Evolutionary conservation across 2,797 vertebrate genomes (phyloP), one percentile per base, ranked within the genome.

Genomic region (Notolepis coatsorum): DNA sequence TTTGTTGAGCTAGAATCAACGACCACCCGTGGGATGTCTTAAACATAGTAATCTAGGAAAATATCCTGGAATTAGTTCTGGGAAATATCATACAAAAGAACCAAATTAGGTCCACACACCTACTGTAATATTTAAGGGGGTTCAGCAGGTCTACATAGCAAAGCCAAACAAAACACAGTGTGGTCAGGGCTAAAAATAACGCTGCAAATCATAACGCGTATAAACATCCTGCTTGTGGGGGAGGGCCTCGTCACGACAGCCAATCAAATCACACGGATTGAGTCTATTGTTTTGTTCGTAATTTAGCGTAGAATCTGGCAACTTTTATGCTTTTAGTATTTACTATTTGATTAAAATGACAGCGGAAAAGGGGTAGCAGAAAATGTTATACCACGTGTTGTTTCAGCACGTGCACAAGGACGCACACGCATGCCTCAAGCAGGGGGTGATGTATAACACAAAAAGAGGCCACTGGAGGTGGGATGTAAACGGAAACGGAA

Each of bases 11-110:
- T 75, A 82, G 68, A 84, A 75, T 79, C 80, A 89, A 84, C 84
- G 89, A 73, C 89, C 88, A 91, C 91, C 91, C 84, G 79, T 77
- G 71, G 72, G 82, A 81, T 78, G 84, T 83, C 87, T 85, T 68
- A 84, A 79, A 80, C 69, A 84, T 20, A 21, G 65, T 75, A 60
- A 87, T 85, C 83, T 77, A 72, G 43, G 82, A 88, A 86, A 85
- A 84, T 84, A 89, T 85, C 82, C 86, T 80, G 71, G 81, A 90
- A 84, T 89, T 88, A 91, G 73, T 62, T 38, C 46, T 63, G 56
- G 75, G 65, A 85, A 85, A 89, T 73, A 85, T 74, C 74, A 68
- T 72, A 58, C 85, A 57, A 79, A 80, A 62, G 65, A 51, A 72
- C 63, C 41, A 73, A 87, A 85, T 84, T 85, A 84, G 46, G 57